Percentiles rank a stretch among this genome's conserved stretches.
Evolutionary conservation across 2,797 vertebrate genomes (phyloP).

Genomic region (Picus viridis): DNA sequence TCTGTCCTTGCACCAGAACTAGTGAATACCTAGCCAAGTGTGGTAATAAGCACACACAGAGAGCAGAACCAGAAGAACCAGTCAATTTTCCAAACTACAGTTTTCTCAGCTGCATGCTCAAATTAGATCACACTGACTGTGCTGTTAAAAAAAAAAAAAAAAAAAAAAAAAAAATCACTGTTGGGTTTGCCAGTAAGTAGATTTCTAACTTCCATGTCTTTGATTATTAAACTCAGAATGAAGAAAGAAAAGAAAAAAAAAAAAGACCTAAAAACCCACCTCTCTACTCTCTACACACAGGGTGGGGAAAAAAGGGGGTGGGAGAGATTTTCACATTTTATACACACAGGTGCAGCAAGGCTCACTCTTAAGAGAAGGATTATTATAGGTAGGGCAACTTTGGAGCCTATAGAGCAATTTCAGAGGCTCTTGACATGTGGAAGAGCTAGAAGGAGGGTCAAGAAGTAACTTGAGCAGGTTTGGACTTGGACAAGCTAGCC

Average conservation of each 20-base stretch:
- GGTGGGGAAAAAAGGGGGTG: background rate
- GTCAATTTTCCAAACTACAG: background rate
- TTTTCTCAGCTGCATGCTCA: background rate
- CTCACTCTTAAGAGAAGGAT: background rate
- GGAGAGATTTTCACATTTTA: background rate
- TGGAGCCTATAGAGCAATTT: background rate
- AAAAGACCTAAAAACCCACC: too few relatives aligned
- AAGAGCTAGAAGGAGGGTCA: background rate
- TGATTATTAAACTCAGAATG: background rate
- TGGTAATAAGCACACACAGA: background rate
- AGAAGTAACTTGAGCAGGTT: background rate
- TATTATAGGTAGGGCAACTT: background rate
- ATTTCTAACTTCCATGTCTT: background rate
- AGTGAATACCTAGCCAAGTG: background rate
- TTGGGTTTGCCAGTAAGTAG: background rate
- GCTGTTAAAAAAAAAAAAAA: background rate
- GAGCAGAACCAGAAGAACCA: background rate
- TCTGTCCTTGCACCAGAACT: background rate
- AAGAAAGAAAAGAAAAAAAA: fast-evolving
- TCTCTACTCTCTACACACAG: background rate
- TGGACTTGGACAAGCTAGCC: background rate
- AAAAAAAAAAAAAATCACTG: background rate
- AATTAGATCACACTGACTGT: background rate
- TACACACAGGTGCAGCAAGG: background rate
- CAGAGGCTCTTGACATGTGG: background rate